Percentiles rank a stretch among this genome's conserved stretches.
These are phyloP conservation scores for Sminthopsis crassicaudata DNA, from an alignment of 2,113 vertebrate species.

Conservation along the genomic window DNA sequence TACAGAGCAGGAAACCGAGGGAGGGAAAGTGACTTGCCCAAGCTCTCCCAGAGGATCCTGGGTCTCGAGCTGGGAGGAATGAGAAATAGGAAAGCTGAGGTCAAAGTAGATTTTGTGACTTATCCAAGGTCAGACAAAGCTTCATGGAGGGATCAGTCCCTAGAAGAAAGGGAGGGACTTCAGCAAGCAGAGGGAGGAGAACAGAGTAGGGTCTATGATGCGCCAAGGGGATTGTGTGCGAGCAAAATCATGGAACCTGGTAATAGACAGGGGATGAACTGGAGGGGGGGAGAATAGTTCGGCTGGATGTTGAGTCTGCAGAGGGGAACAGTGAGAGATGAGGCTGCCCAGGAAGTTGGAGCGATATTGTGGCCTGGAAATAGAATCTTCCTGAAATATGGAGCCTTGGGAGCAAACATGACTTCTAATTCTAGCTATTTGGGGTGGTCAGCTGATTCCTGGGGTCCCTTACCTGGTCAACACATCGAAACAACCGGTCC, in stretches of 20 bases:
- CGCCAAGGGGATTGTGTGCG: not conserved
- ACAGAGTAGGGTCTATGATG: not conserved
- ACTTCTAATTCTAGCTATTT: slow-evolving; percentile 56
- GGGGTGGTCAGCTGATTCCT: slow-evolving; percentile 18
- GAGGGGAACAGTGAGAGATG: not conserved
- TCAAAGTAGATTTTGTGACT: slow-evolving; percentile 11
- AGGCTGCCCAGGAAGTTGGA: not conserved
- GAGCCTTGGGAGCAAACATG: slow-evolving; percentile 44
- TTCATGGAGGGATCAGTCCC: not conserved
- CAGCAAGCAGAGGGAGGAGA: not conserved
- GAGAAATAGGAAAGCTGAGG: slow-evolving; percentile 39
- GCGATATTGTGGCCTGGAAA: slow-evolving; percentile 31
- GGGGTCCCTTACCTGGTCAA: slow-evolving; percentile 20
- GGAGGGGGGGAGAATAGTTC: not conserved
- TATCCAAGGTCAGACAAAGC: slow-evolving; percentile 17
- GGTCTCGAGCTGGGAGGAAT: not conserved
- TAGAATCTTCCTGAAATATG: slow-evolving; percentile 53
- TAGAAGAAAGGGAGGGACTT: not conserved
- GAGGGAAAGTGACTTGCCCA: not conserved
- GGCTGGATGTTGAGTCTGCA: not conserved
- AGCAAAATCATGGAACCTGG: not conserved
- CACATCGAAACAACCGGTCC: slow-evolving; percentile 28
- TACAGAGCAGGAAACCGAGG: not conserved
- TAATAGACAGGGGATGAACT: not conserved
- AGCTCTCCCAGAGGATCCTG: not conserved